phyloP scores from a whole-genome alignment of 2,113 vertebrate genomes.

The Epinephelus fuscoguttatus region DNA sequence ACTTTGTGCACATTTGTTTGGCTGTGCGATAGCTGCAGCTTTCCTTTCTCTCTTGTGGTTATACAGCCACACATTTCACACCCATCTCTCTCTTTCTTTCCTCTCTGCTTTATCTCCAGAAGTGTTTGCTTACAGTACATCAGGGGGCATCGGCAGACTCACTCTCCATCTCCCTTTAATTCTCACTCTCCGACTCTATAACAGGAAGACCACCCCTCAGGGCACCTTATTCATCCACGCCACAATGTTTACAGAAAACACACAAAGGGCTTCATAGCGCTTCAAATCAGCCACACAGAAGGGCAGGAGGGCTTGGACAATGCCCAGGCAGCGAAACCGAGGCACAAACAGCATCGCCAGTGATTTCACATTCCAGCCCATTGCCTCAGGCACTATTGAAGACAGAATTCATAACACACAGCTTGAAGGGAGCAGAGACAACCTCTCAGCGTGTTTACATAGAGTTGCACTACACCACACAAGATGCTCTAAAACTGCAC shows the following conservation, averaged over 20 bases:
- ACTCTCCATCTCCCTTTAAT: constrained; percentile 47
- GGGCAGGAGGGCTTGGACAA: constrained; percentile 51
- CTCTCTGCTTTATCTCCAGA: constrained; percentile 6
- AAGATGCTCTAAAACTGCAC: constrained; percentile 39
- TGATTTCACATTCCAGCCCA: constrained; percentile 60
- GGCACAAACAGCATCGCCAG: constrained; percentile 63
- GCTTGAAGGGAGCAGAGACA: constrained; percentile 26
- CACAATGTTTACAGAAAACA: constrained; percentile 84
- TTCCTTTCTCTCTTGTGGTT: neutral
- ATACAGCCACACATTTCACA: constrained; percentile 14
- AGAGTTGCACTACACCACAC: constrained; percentile 40
- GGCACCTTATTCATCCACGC: constrained; percentile 73
- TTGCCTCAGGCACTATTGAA: constrained; percentile 61
- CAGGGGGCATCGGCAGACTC: constrained; percentile 63
- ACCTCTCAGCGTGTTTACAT: constrained; percentile 55
- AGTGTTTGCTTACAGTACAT: constrained; percentile 58
- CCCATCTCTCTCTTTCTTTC: constrained; percentile 2
- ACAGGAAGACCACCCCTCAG: constrained; percentile 78
- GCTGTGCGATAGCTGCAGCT: neutral
- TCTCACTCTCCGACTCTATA: constrained; percentile 54
- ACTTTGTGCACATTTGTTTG: neutral
- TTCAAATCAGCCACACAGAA: constrained; percentile 68
- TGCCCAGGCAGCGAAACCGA: constrained; percentile 72
- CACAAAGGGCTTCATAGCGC: constrained; percentile 66
- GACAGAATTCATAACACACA: constrained; percentile 76